phyloP scores from a whole-genome alignment of 2,113 vertebrate species.

The Vulpes vulpes region DNA sequence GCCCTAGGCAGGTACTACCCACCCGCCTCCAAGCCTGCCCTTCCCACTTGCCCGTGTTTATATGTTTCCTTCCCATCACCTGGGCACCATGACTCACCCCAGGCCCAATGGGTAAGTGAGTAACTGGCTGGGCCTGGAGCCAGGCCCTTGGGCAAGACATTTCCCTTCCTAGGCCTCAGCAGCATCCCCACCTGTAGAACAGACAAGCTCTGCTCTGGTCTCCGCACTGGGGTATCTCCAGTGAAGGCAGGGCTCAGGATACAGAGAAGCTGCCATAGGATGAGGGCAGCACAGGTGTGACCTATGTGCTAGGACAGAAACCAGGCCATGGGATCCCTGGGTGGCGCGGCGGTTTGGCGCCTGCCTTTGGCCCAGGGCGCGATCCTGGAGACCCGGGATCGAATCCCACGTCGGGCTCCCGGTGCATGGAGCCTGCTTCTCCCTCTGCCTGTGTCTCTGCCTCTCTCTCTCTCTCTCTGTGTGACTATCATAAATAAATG shows the following conservation, averaged over 20 bases:
- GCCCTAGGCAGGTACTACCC: neutral
- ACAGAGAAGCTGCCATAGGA: neutral
- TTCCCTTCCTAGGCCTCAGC: slow-evolving; percentile 57
- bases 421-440: too few relatives aligned
- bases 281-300: neutral
- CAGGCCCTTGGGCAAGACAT: slow-evolving; percentile 66
- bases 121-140: slow-evolving; percentile 39
- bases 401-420: too few relatives aligned
- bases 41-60: slow-evolving; percentile 31
- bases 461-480: too few relatives aligned
- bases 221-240: neutral
- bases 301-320: neutral
- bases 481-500: too few relatives aligned
- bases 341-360: too few relatives aligned
- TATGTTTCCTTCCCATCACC: slow-evolving; percentile 75
- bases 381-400: too few relatives aligned
- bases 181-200: slow-evolving; percentile 54
- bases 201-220: neutral
- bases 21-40: neutral
- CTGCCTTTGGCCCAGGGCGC: too few relatives aligned
- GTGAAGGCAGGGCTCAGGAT: neutral
- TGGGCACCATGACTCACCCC: slow-evolving; percentile 73
- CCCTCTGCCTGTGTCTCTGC: too few relatives aligned
- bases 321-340: neutral
- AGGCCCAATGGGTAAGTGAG: slow-evolving; percentile 29